Conservation (phyloP, 2,113 vertebrate species). For the Apistogramma diplotaenia region DNA sequence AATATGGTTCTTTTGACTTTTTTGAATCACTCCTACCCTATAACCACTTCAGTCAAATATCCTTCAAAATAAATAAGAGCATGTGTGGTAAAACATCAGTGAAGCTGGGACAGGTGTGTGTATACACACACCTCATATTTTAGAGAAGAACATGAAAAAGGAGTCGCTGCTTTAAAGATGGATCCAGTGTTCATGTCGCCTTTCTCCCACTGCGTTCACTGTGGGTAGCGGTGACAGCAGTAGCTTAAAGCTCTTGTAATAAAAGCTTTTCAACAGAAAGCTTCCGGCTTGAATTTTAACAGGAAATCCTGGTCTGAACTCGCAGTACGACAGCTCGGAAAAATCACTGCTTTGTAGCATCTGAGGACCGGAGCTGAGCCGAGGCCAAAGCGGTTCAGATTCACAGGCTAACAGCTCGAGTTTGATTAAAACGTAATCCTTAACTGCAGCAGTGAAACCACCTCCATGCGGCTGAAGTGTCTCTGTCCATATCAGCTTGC, state of each 20-base stretch:
- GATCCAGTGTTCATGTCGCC: background rate
- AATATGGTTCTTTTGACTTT: background rate
- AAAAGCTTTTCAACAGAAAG: constrained; percentile 14
- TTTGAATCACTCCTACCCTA: background rate
- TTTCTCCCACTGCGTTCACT: background rate
- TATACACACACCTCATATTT: background rate
- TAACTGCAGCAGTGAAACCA: background rate
- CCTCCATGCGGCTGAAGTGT: background rate
- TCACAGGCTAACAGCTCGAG: background rate
- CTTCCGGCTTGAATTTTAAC: background rate
- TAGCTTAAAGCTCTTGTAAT: background rate
- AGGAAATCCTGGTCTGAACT: background rate
- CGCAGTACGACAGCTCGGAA: background rate
- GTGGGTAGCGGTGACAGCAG: background rate
- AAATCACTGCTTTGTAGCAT: background rate
- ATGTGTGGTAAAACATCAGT: background rate
- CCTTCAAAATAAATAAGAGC: background rate
- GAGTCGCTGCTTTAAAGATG: background rate
- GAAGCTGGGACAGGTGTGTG: background rate
- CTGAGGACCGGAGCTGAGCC: background rate
- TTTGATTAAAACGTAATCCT: background rate
- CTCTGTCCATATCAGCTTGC: background rate
- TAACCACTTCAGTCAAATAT: background rate
- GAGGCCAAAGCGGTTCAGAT: background rate
- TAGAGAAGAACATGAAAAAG: background rate